These are phyloP conservation scores for Acrobasis repandana DNA, from an alignment of 2,888 invertebrate species.

Conservation along the genomic window DNA sequence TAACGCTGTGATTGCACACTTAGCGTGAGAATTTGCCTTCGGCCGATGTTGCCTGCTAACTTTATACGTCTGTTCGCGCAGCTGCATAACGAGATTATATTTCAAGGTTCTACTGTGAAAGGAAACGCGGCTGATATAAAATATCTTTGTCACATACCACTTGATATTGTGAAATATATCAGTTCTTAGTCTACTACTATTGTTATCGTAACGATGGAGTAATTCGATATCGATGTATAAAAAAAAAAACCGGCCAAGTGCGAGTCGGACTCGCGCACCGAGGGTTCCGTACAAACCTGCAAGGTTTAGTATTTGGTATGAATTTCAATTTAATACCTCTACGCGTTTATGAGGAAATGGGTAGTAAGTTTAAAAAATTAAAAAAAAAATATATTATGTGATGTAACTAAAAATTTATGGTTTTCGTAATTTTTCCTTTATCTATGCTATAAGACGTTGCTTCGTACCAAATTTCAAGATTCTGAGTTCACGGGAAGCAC, in stretches of 20 bases:
- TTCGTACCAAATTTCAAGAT: no score
- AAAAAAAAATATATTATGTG: no score
- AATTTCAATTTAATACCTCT: no score
- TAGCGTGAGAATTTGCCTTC: constrained; percentile 65
- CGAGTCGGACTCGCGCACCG: no score
- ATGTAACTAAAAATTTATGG: no score
- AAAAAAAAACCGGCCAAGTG: neutral
- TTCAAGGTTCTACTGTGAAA: constrained; percentile 71
- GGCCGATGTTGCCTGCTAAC: constrained; percentile 45
- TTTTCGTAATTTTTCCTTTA: no score
- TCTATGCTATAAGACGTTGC: no score
- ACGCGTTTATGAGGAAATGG: no score
- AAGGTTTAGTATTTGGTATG: no score
- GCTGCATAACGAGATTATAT: constrained; percentile 57
- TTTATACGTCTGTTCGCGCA: constrained; percentile 45
- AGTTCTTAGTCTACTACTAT: neutral
- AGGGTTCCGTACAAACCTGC: no score
- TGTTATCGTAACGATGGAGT: neutral
- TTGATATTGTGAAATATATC: constrained; percentile 5
- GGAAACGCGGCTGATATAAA: constrained; percentile 42
- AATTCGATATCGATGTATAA: neutral
- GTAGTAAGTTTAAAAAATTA: no score
- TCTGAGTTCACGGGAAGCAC: no score
- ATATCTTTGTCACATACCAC: constrained; percentile 12
- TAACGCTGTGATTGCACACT: constrained; percentile 59